phyloP scores from a whole-genome alignment of 2,113 vertebrate species.

The Ophiodon elongatus region DNA sequence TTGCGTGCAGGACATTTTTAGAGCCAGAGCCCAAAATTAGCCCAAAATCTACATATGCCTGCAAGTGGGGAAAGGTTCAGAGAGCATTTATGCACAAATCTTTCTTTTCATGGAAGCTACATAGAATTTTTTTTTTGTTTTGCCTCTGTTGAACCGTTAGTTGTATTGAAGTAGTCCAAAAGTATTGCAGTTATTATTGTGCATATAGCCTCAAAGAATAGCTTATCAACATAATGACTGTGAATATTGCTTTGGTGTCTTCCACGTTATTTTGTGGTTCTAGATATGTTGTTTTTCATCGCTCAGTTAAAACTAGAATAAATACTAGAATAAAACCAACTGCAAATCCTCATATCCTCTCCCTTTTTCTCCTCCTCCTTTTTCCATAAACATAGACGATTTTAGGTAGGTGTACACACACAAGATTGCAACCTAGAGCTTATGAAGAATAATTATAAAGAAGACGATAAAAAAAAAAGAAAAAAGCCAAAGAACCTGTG shows the following conservation, averaged over 20 bases:
- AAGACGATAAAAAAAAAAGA: conserved; percentile 47
- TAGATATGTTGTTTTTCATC: not conserved
- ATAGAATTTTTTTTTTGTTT: not conserved
- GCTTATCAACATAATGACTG: not conserved
- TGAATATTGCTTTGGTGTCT: not conserved
- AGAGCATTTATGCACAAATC: conserved; percentile 48
- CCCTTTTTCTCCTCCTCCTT: not conserved
- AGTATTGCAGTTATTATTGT: conserved; percentile 18
- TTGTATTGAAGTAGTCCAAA: conserved; percentile 27
- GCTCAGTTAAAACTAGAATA: conserved; percentile 4
- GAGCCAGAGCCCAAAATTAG: conserved; percentile 53
- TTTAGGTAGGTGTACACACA: conserved; percentile 51
- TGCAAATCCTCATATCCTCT: conserved; percentile 16
- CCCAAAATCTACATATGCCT: conserved; percentile 64
- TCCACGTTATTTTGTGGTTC: not conserved
- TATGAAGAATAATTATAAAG: conserved; percentile 61
- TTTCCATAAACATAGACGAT: conserved; percentile 19
- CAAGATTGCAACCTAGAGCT: conserved; percentile 43
- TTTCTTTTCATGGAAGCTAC: conserved; percentile 52
- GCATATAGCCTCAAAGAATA: not conserved
- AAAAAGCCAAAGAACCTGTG: conserved; percentile 48
- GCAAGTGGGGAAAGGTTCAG: conserved; percentile 52
- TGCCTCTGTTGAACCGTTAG: conserved; percentile 31
- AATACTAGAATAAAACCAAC: not conserved
- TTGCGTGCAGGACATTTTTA: conserved; percentile 51